These are phyloP conservation scores for Habropoda laboriosa DNA, from an alignment of 1,140 invertebrate genomes.

Conservation along the genomic window DNA sequence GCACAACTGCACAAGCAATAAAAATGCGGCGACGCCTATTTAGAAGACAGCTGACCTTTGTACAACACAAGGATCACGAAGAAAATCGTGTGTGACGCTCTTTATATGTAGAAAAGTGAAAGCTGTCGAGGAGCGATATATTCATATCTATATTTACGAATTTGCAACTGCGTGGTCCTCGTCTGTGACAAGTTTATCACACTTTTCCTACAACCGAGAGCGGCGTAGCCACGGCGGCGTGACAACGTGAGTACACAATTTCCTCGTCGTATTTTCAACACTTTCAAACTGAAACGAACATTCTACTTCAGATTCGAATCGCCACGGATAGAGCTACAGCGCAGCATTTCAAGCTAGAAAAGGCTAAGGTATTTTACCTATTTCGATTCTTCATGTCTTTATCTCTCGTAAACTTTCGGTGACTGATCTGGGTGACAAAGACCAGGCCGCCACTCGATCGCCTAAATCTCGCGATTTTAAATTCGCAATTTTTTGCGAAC, in stretches of 20 bases:
- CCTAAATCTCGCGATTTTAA: too few relatives aligned
- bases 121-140: neutral
- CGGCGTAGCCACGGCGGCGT: slow-evolving; percentile 46
- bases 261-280: too few relatives aligned
- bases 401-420: too few relatives aligned
- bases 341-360: slow-evolving; percentile 69
- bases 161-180: neutral
- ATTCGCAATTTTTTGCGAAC: too few relatives aligned
- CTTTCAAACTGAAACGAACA: neutral
- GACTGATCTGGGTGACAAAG: too few relatives aligned
- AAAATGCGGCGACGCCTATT: neutral
- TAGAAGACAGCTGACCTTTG: neutral
- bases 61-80: neutral
- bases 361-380: slow-evolving; percentile 41
- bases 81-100: slow-evolving; percentile 23
- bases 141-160: neutral
- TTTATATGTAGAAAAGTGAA: slow-evolving; percentile 42
- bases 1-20: neutral
- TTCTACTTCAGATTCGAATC: slow-evolving; percentile 71
- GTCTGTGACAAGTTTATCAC: neutral
- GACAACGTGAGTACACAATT: slow-evolving; percentile 71
- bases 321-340: slow-evolving; percentile 69
- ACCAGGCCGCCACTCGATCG: too few relatives aligned
- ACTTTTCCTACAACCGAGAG: neutral
- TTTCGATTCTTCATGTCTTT: neutral